Base-by-base conservation (phyloP, 1,140 invertebrate genomes). In the Steinernema khuongi region DNA sequence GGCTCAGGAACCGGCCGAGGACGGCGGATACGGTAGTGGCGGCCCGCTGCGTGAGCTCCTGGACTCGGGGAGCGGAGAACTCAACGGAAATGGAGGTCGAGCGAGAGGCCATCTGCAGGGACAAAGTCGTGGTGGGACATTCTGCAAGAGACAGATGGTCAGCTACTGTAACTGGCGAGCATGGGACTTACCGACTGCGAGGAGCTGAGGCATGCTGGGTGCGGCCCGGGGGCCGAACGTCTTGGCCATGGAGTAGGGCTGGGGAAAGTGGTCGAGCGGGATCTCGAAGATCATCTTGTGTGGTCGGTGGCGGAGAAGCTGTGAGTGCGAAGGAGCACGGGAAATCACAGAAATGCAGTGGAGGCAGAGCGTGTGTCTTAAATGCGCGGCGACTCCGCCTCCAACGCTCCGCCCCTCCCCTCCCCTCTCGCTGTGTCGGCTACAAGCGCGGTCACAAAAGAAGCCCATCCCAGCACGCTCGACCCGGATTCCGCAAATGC, bases 341-440 rank as follows among this genome's bases (percentile, higher is more conserved):
- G 50, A 60, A 60, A 60, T 60, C 50, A 60, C 50, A 60, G 50
- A 60, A 60, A 60, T 60, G 50, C 50, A 60, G 50, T n/a, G 50
- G 14, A 60, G 14, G 50, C 14, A 22, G 50, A 26, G 50, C 19
- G 50, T 22, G 50, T 7, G 14, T 14, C 50, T 60, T 60, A n/a
- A n/a, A 60, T 60, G 50, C 50, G 26, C 26, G 14, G 14, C 50
- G 50, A 60, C 50, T 60, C 50, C 50, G 50, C 50, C 50, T n/a
- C 50, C 14, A 22, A n/a, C 50, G 50, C 50, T 22, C 50, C 50
- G 50, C 50, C 50, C 26, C 26, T 26, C 14, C 50, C 14, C 19
- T 4, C 4, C 50, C 14, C 7, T 14, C 14, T 22, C 50, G 50
- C 14, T 4, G 22, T n/a, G 19, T 11, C 7, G 50, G 50, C 7